phyloP scores from a whole-genome alignment of 1,140 invertebrate genomes.

The Procambarus virginalis region DNA sequence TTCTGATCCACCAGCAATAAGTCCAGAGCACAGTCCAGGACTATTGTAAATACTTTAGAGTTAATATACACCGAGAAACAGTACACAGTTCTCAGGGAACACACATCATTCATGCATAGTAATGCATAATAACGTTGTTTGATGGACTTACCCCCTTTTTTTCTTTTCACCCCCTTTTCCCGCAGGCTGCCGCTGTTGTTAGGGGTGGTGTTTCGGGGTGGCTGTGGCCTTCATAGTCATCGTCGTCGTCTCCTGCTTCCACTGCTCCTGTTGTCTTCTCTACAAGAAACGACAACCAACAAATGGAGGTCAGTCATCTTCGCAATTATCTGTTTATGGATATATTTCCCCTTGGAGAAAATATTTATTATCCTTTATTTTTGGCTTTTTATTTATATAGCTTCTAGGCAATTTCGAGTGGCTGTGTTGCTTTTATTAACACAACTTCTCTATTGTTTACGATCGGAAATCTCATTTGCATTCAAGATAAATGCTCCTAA shows the following conservation, averaged over 20 bases:
- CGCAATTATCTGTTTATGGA: background rate
- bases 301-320: conserved; percentile 67
- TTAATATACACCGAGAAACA: too few relatives aligned
- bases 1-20: too few relatives aligned
- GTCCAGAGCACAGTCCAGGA: too few relatives aligned
- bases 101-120: too few relatives aligned
- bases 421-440: background rate
- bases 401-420: background rate
- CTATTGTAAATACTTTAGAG: too few relatives aligned
- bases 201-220: conserved; percentile 72
- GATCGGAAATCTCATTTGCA: background rate
- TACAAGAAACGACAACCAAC: conserved; percentile 72
- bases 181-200: conserved; percentile 72
- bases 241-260: conserved; percentile 72
- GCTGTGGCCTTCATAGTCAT: conserved; percentile 72
- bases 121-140: too few relatives aligned
- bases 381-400: background rate
- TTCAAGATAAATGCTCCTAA: background rate
- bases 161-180: too few relatives aligned
- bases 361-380: background rate
- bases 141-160: too few relatives aligned
- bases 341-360: background rate
- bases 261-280: conserved; percentile 73
- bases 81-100: too few relatives aligned
- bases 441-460: background rate